phyloP scores from a whole-genome alignment of 2,888 invertebrate species.

The Polyploca ridens region DNA sequence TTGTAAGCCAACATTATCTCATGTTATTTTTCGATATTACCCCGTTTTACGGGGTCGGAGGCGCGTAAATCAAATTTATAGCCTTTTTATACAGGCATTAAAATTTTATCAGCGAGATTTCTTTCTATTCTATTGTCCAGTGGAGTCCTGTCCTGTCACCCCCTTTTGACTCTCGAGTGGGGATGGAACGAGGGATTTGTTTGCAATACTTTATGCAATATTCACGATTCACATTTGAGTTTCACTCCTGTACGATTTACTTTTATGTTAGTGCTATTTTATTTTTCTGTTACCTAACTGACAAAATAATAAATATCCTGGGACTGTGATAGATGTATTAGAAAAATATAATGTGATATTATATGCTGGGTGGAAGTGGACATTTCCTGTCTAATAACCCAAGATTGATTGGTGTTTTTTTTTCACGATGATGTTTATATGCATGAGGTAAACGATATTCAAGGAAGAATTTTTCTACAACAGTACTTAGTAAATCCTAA shows the following conservation, averaged over 20 bases:
- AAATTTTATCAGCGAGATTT: slow-evolving; percentile 82
- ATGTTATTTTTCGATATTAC: slow-evolving; percentile 83
- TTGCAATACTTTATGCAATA: slow-evolving; percentile 26
- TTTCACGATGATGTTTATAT: too few relatives aligned
- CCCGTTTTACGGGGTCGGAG: slow-evolving; percentile 73
- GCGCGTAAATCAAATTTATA: slow-evolving; percentile 83
- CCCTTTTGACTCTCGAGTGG: slow-evolving; percentile 58
- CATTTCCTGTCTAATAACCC: too few relatives aligned
- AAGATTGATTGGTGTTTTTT: too few relatives aligned
- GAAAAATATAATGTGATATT: too few relatives aligned
- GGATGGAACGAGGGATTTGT: slow-evolving; percentile 40
- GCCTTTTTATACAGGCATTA: slow-evolving; percentile 82
- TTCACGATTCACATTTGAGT: slow-evolving; percentile 14
- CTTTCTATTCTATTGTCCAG: slow-evolving; percentile 77
- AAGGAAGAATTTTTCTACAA: background rate
- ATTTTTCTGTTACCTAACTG: background rate
- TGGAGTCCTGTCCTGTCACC: slow-evolving; percentile 53
- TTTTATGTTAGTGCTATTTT: background rate
- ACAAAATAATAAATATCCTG: too few relatives aligned
- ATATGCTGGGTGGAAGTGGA: too few relatives aligned
- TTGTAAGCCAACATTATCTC: slow-evolving; percentile 80
- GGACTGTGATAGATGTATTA: too few relatives aligned
- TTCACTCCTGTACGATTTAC: background rate
- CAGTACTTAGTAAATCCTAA: background rate
- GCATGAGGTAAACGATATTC: background rate